Evolutionary conservation across 2,113 vertebrate species (phyloP).

Genomic region (Gallinago jamesoni): DNA sequence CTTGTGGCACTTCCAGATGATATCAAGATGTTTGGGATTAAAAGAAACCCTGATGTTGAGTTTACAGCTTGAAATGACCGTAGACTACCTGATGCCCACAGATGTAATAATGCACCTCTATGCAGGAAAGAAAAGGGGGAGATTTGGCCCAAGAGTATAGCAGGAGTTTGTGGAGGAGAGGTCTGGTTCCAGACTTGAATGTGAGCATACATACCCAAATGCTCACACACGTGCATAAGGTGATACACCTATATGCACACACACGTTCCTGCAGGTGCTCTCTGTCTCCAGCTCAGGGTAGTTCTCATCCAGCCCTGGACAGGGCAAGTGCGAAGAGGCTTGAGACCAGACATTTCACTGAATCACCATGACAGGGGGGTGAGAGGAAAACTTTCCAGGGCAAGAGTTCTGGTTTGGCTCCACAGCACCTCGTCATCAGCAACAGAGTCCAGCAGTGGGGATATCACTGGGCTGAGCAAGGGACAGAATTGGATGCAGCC

Average conservation of each 20-base stretch:
- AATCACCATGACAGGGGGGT: not conserved
- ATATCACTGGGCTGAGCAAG: not conserved
- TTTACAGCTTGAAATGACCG: constrained; percentile 65
- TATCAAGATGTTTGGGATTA: constrained; percentile 79
- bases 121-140: not conserved
- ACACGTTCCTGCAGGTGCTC: not conserved
- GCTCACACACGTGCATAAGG: not conserved
- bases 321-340: not conserved
- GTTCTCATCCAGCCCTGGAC: not conserved
- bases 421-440: not conserved
- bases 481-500: not conserved
- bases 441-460: not conserved
- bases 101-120: not conserved
- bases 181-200: not conserved
- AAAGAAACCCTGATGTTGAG: constrained; percentile 57
- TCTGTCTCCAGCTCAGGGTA: not conserved
- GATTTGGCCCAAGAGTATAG: not conserved
- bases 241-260: not conserved
- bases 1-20: constrained; percentile 73
- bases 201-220: not conserved
- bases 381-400: not conserved
- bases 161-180: not conserved
- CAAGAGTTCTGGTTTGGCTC: not conserved
- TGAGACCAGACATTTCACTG: not conserved
- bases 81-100: constrained; percentile 32